Conservation (phyloP, 2,797 vertebrate species). For the Catostomus latipinnis region DNA sequence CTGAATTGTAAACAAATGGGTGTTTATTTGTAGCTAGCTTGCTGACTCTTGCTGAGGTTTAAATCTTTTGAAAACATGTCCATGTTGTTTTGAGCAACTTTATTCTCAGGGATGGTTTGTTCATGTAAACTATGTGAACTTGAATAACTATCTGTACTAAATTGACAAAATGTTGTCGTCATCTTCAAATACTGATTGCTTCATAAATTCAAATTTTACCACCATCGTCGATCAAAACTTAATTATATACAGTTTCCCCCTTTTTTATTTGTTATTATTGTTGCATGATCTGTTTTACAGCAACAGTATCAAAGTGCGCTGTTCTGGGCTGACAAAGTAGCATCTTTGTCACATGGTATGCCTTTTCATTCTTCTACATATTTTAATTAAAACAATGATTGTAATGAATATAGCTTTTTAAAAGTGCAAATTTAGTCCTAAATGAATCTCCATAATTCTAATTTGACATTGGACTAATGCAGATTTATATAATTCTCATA, state of each 20-base stretch:
- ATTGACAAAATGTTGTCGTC: background rate
- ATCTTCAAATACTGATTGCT: background rate
- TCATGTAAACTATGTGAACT: background rate
- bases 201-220: background rate
- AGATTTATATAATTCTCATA: background rate
- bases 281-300: conserved; percentile 73
- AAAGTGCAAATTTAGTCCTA: background rate
- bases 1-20: too few species aligned
- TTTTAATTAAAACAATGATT: too few species aligned
- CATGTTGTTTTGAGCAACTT: background rate
- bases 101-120: background rate
- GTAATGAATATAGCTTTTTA: background rate
- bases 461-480: background rate
- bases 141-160: too few species aligned
- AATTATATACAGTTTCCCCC: background rate
- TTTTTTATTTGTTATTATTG: background rate
- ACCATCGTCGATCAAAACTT: background rate
- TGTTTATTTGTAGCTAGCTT: too few species aligned
- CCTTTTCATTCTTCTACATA: conserved; percentile 1
- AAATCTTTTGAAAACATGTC: too few species aligned
- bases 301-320: conserved; percentile 99
- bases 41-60: too few species aligned
- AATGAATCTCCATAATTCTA: background rate
- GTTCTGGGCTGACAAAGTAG: conserved; percentile 99
- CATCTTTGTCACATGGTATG: conserved; percentile 96